Evolutionary conservation across 2,888 invertebrate species (phyloP).

Genomic region (Hyles lineata): DNA sequence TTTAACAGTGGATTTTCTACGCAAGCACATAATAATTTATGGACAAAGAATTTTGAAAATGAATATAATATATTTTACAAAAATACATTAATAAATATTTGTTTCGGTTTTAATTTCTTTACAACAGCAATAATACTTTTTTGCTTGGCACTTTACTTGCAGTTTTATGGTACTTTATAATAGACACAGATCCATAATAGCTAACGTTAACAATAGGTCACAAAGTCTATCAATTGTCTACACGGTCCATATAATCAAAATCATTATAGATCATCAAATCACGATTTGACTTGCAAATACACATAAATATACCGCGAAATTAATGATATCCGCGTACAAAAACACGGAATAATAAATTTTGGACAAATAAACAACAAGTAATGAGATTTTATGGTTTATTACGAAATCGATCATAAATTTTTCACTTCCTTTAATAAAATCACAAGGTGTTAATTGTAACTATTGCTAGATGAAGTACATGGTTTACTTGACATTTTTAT

Average conservation of each 20-base stretch:
- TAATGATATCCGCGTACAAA: slow-evolving; percentile 27
- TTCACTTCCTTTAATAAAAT: slow-evolving; percentile 25
- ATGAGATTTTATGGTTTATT: slow-evolving; percentile 4
- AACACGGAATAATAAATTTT: slow-evolving; percentile 21
- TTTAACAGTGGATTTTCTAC: too few species aligned
- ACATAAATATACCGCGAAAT: not conserved
- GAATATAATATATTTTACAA: too few species aligned
- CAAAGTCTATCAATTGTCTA: not conserved
- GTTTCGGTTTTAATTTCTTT: too few species aligned
- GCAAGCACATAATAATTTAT: too few species aligned
- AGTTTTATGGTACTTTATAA: too few species aligned
- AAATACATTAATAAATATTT: too few species aligned
- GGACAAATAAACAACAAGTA: slow-evolving; percentile 18
- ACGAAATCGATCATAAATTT: not conserved
- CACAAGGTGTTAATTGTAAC: slow-evolving; percentile 9
- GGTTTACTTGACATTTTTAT: not conserved
- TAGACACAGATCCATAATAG: too few species aligned
- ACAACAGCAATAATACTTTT: too few species aligned
- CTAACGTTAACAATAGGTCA: too few species aligned
- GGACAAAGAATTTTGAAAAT: too few species aligned
- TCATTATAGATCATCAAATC: slow-evolving; percentile 13
- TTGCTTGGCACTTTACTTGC: too few species aligned
- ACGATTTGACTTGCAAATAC: slow-evolving; percentile 27
- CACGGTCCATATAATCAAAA: not conserved
- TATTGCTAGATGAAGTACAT: too few species aligned